Percentiles rank a stretch among this genome's conserved stretches.
Evolutionary conservation across 2,113 vertebrate genomes (phyloP).

Genomic region (Scalopus aquaticus): DNA sequence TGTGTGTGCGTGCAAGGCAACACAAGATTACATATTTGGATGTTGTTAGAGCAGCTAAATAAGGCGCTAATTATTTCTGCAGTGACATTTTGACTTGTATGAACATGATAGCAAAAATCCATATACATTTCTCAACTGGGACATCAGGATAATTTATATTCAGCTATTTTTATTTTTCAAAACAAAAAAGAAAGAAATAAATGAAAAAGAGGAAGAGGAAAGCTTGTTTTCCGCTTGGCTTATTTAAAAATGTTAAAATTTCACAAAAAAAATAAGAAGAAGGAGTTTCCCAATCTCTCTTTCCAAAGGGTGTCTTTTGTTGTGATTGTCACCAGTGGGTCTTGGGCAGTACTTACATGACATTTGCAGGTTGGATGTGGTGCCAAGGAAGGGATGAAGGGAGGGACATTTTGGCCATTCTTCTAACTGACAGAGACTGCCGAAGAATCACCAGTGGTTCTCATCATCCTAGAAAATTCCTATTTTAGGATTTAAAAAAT

Average conservation of each 20-base stretch:
- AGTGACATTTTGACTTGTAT: conserved; percentile 36
- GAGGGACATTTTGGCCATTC: too few species aligned
- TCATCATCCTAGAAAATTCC: too few species aligned
- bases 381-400: accelerated
- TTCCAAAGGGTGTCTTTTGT: neutral
- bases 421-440: too few species aligned
- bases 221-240: neutral
- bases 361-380: neutral
- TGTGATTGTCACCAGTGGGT: too few species aligned
- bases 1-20: neutral
- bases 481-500: neutral
- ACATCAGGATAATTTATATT: neutral
- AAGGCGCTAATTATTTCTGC: conserved; percentile 1
- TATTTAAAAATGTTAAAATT: neutral
- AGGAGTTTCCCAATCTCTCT: neutral
- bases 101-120: neutral
- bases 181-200: neutral
- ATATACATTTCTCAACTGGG: neutral
- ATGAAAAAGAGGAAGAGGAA: neutral
- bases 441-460: too few species aligned
- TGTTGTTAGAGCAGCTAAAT: neutral
- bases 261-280: neutral
- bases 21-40: neutral
- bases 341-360: neutral
- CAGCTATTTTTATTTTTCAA: neutral